These are phyloP conservation scores for Wiebesia pumilae DNA, from an alignment of 1,140 invertebrate species.

Conservation along the genomic window DNA sequence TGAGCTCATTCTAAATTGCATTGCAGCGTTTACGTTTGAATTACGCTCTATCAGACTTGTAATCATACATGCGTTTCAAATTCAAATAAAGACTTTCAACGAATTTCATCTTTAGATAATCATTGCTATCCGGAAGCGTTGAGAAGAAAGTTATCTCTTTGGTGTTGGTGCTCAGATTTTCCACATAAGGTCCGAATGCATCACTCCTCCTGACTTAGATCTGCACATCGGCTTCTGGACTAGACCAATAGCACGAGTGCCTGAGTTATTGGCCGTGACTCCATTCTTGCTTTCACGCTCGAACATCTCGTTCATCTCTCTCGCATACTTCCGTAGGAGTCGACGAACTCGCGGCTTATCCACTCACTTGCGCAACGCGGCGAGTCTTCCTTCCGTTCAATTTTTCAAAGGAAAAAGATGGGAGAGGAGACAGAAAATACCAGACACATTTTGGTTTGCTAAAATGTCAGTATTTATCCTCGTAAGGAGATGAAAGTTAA, in stretches of 20 bases:
- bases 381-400: background rate
- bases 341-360: constrained; percentile 2
- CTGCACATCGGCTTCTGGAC: background rate
- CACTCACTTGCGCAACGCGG: background rate
- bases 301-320: background rate
- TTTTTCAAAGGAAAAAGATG: background rate
- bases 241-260: background rate
- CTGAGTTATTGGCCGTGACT: constrained; percentile 36
- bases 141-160: background rate
- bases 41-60: background rate
- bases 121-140: background rate
- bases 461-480: background rate
- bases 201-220: background rate
- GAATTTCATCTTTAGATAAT: background rate
- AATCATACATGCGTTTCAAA: background rate
- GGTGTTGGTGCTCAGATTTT: background rate
- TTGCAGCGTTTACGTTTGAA: background rate
- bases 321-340: background rate
- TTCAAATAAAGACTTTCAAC: constrained; percentile 14
- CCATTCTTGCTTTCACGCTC: constrained; percentile 21
- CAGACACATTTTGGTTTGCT: background rate
- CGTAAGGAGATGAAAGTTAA: background rate
- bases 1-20: background rate
- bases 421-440: background rate
- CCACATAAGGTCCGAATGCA: background rate